Evolutionary conservation across 37 sponge, comb jelly and placozoan species (phyloP), one percentile per base, ranked within the genome.

Genomic region (Hormiphora californensis): DNA sequence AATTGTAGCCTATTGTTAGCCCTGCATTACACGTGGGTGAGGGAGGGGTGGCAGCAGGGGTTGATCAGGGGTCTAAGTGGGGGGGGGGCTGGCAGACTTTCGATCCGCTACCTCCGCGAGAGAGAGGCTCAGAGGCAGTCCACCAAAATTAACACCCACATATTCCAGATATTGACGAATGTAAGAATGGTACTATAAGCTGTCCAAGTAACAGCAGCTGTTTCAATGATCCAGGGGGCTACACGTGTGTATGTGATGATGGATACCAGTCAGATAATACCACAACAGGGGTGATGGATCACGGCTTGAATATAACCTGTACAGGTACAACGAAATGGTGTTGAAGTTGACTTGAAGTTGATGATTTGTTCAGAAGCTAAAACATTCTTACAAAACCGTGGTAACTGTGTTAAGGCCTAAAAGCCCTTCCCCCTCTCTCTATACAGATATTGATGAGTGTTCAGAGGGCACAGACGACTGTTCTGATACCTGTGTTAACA

Each of bases 381-480:
- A n/a, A n/a, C n/a, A n/a, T n/a, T n/a, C n/a, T n/a, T n/a, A n/a
- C n/a, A n/a, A n/a, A n/a, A n/a, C n/a, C n/a, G n/a, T n/a, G n/a
- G n/a, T n/a, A n/a, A n/a, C n/a, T n/a, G n/a, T n/a, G n/a, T n/a
- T n/a, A n/a, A n/a, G n/a, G n/a, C n/a, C n/a, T n/a, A n/a, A n/a
- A n/a, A n/a, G n/a, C n/a, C n/a, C n/a, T n/a, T n/a, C n/a, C n/a
- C n/a, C n/a, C n/a, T 7, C 62, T 27, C 25, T 7, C 62, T 27
- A 21, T 46, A 4, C 81, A 73, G 81, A 73, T 40, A 41, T 73
- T 25, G 81, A 73, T 28, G 81, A 73, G 25, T 73, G 81, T 28
- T 43, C 28, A 5, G 25, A 41, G 4, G 43, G 43, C 21, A 36
- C 38, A 39, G 81, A 21, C 2, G 46, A 43, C 46, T 73, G 81